A percentile compares a stretch with the other conserved stretches of the same genome.
Conservation (phyloP, 2,113 vertebrate species). For the Engraulis encrasicolus region DNA sequence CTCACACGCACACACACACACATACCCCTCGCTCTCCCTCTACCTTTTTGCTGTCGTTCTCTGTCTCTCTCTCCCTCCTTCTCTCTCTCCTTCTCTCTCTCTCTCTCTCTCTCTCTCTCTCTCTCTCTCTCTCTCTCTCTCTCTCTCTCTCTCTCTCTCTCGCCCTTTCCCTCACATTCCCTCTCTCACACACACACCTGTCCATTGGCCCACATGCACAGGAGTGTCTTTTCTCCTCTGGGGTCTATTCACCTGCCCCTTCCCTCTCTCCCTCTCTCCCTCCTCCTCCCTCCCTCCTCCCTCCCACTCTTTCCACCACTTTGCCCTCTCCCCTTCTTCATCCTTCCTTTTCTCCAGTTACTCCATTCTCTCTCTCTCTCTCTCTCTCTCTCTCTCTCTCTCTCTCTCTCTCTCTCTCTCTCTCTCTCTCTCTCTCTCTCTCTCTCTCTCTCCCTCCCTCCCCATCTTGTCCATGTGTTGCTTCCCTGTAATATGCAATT, state of each 20-base stretch:
- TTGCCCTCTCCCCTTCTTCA: neutral
- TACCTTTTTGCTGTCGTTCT: too few species aligned
- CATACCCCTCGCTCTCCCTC: neutral
- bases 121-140: too few species aligned
- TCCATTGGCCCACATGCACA: neutral
- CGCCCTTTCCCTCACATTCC: neutral
- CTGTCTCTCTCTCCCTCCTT: too few species aligned
- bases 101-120: too few species aligned
- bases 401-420: neutral
- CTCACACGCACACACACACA: neutral
- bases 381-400: neutral
- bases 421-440: neutral
- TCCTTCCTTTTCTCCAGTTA: too few species aligned
- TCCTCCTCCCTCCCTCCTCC: neutral
- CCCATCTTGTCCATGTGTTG: neutral
- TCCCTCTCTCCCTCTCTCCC: too few species aligned
- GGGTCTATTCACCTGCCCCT: neutral
- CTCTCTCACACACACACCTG: neutral
- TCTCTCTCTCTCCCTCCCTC: neutral
- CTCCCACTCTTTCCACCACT: neutral
- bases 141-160: too few species aligned
- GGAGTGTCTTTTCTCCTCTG: neutral
- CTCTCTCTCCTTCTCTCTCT: too few species aligned
- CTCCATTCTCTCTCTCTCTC: neutral
- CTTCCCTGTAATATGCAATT: constrained; percentile 15